Conservation (phyloP, 2,797 vertebrate species). For the Ptychobarbus kaznakovi region DNA sequence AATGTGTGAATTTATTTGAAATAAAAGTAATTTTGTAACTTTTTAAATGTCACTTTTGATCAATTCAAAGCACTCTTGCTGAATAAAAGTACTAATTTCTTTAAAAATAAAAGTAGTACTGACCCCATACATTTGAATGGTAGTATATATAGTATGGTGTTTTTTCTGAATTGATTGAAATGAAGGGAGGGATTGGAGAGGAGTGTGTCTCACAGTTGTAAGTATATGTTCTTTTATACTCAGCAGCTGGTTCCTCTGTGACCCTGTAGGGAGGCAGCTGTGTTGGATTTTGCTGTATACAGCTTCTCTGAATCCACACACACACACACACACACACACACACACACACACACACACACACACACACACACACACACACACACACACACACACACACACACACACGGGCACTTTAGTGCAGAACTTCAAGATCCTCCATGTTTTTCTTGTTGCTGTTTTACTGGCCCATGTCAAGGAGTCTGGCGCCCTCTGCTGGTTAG, state of each 20-base stretch:
- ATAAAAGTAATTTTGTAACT: neutral
- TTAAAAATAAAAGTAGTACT: neutral
- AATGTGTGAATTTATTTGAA: neutral
- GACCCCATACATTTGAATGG: neutral
- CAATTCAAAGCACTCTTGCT: neutral
- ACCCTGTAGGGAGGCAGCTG: conserved; percentile 21
- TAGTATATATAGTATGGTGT: neutral
- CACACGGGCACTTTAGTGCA: neutral
- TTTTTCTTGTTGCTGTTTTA: neutral
- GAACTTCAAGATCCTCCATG: neutral
- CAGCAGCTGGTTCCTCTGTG: conserved; percentile 35
- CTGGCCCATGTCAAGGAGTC: conserved; percentile 21
- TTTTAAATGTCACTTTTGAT: neutral
- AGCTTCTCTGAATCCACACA: conserved; percentile 31
- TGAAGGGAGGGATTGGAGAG: neutral
- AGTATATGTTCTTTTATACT: conserved; percentile 6
- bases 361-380: neutral
- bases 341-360: no score
- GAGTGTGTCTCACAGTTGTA: neutral
- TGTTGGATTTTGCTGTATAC: conserved; percentile 9
- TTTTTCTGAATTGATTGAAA: neutral
- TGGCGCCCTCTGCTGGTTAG: conserved; percentile 70
- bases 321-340: no score
- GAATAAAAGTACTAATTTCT: neutral
- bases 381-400: no score